phyloP scores from a whole-genome alignment of 2,888 invertebrate species.

The Bombylius discolor region DNA sequence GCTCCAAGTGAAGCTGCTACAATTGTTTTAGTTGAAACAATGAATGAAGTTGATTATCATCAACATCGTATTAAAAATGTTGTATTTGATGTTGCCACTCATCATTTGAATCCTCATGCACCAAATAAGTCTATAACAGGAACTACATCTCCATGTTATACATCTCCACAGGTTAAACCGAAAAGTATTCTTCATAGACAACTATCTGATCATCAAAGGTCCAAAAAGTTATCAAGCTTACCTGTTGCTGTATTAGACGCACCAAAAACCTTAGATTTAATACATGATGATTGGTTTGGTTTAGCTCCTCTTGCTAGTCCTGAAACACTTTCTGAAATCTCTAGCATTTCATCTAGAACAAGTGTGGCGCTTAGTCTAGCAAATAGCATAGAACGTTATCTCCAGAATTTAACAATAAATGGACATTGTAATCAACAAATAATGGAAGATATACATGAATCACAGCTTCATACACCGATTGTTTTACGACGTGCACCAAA shows the following conservation, averaged over 20 bases:
- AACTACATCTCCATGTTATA: conserved; percentile 11
- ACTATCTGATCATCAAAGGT: conserved; percentile 7
- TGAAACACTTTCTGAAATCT: conserved; percentile 69
- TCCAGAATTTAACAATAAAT: conserved; percentile 25
- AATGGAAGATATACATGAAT: conserved; percentile 32
- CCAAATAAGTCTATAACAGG: conserved; percentile 1
- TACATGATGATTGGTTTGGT: conserved; percentile 53
- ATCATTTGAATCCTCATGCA: background rate
- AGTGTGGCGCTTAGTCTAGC: conserved; percentile 41
- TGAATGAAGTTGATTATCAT: conserved; percentile 8
- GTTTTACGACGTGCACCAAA: conserved; percentile 53
- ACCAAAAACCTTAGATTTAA: conserved; percentile 37
- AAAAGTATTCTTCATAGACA: conserved; percentile 17
- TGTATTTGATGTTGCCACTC: conserved; percentile 23
- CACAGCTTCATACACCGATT: conserved; percentile 41
- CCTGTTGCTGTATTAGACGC: conserved; percentile 23
- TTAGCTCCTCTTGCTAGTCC: conserved; percentile 70
- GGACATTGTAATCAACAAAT: conserved; percentile 22
- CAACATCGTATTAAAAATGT: conserved; percentile 23
- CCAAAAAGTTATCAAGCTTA: conserved; percentile 23
- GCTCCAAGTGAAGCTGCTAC: conserved; percentile 31
- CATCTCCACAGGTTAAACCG: conserved; percentile 16
- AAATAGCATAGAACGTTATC: conserved; percentile 32
- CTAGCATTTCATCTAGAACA: conserved; percentile 57
- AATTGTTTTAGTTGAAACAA: conserved; percentile 17